phyloP scores from a whole-genome alignment of 2,113 vertebrate genomes.

The Lophura nycthemera region DNA sequence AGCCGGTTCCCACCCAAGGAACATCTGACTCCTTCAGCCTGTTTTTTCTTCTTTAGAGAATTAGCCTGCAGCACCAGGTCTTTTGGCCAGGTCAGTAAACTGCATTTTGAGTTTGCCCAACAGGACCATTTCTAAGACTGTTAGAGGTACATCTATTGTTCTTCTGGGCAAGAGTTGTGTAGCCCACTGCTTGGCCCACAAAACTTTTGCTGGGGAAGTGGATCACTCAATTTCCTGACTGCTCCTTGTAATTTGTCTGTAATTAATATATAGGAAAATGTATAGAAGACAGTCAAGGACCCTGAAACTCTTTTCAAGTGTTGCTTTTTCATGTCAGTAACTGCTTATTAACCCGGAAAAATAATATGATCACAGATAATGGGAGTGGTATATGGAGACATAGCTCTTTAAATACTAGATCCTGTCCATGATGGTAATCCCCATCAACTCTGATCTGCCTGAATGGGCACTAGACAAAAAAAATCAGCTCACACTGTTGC shows the following conservation, averaged over 20 bases:
- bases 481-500: background rate
- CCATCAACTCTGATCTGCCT: background rate
- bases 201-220: background rate
- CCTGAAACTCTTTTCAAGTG: background rate
- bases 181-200: background rate
- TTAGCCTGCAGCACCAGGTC: background rate
- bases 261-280: background rate
- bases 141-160: background rate
- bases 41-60: background rate
- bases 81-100: background rate
- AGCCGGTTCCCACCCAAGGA: background rate
- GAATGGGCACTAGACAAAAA: background rate
- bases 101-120: background rate
- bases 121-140: background rate
- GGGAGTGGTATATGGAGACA: fast-evolving
- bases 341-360: background rate
- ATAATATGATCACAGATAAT: background rate
- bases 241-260: background rate
- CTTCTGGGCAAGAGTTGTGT: background rate
- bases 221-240: background rate
- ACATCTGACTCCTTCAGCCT: background rate
- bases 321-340: background rate
- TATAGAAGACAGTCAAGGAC: background rate
- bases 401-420: background rate
- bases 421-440: background rate